These are phyloP conservation scores for Phylloscopus whistleri DNA, from an alignment of 2,113 vertebrate species.

Conservation along the genomic window DNA sequence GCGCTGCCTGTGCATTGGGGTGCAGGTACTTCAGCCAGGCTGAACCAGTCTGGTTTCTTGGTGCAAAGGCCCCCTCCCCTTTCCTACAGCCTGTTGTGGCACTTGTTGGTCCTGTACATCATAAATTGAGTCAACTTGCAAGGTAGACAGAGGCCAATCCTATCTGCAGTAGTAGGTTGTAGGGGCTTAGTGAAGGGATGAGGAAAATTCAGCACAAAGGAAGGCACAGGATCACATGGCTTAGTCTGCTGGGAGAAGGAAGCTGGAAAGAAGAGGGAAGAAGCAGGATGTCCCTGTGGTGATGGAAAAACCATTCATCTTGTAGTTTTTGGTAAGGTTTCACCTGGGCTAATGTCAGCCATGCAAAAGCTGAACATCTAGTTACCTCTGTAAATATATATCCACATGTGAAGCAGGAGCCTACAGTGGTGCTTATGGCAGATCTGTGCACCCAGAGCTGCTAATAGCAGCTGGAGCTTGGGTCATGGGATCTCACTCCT, in stretches of 20 bases:
- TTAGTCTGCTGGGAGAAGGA: neutral
- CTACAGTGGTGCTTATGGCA: neutral
- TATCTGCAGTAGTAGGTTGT: neutral
- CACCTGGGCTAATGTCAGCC: neutral
- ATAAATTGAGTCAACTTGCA: neutral
- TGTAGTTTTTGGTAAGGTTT: neutral
- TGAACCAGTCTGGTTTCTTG: neutral
- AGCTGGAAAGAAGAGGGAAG: neutral
- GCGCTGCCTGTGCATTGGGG: neutral
- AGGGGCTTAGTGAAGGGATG: neutral
- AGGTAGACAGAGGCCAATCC: neutral
- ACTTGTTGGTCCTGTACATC: neutral
- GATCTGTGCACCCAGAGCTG: neutral
- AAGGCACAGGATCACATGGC: neutral
- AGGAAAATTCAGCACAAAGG: neutral
- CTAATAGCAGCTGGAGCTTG: neutral
- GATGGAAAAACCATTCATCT: neutral
- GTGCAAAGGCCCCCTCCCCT: neutral
- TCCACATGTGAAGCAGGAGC: neutral
- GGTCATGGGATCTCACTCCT: neutral
- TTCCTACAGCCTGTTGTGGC: neutral
- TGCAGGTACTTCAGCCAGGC: neutral
- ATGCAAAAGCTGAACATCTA: neutral
- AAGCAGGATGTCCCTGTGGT: neutral
- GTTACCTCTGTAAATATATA: neutral